Percentiles rank a stretch among this genome's conserved stretches.
Evolutionary conservation across 53 echinoderm and acorn worm genomes (phyloP).

Genomic region (Antedon mediterranea): DNA sequence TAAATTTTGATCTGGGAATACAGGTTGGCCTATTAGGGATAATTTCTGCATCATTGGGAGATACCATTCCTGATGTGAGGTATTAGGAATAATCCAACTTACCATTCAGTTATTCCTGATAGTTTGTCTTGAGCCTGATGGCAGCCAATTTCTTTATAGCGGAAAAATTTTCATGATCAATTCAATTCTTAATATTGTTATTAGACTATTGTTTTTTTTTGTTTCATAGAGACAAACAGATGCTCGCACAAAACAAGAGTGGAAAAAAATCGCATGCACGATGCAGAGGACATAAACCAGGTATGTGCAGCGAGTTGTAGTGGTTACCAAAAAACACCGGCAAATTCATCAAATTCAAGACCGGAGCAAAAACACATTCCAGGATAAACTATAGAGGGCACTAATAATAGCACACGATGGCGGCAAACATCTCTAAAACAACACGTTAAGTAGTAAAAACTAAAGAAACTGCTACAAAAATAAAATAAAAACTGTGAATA

Average conservation of each 20-base stretch:
- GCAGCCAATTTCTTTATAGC: neutral
- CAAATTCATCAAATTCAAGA: neutral
- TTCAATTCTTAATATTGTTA: neutral
- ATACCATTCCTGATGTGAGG: neutral
- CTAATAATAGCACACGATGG: neutral
- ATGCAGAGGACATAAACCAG: neutral
- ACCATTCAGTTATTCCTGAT: neutral
- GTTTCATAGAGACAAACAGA: neutral
- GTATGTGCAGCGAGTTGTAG: neutral
- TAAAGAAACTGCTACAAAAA: neutral
- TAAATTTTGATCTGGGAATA: no score
- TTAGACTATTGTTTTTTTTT: neutral
- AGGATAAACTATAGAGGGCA: neutral
- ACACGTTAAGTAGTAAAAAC: neutral
- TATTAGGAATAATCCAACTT: neutral
- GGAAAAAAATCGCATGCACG: neutral
- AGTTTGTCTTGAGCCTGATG: neutral
- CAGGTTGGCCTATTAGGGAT: neutral
- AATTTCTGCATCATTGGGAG: neutral
- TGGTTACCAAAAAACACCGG: neutral
- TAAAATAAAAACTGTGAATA: neutral
- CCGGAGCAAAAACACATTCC: neutral
- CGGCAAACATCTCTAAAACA: neutral
- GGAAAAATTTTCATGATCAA: neutral
- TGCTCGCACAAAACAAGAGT: constrained; percentile 1